Evolutionary conservation across 2,797 vertebrate genomes (phyloP).

Genomic region (Paguma larvata): DNA sequence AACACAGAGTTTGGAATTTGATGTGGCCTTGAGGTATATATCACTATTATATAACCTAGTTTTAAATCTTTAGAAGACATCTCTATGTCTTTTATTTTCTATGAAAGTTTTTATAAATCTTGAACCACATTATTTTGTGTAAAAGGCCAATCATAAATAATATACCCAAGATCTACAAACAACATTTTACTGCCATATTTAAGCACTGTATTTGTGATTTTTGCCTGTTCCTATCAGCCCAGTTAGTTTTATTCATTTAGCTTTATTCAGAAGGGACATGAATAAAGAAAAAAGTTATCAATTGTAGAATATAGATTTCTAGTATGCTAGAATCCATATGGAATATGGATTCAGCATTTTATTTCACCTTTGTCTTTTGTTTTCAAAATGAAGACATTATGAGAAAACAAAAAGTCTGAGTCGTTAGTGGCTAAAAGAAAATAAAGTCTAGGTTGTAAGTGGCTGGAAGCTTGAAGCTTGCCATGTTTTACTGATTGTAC

Average conservation of each 20-base stretch:
- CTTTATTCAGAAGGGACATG: conserved; percentile 31
- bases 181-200: not conserved
- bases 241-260: not conserved
- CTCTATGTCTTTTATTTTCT: not conserved
- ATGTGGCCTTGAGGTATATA: not conserved
- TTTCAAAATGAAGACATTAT: conserved; percentile 27
- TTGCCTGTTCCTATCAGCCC: not conserved
- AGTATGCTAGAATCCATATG: not conserved
- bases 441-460: not conserved
- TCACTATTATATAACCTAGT: not conserved
- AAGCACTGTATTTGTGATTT: not conserved
- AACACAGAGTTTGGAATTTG: conserved; percentile 28
- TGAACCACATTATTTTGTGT: not conserved
- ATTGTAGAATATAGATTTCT: not conserved
- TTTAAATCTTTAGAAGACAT: conserved; percentile 27
- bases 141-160: conserved; percentile 5
- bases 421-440: conserved; percentile 45
- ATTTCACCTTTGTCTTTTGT: not conserved
- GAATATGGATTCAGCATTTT: not conserved
- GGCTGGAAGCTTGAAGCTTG: not conserved
- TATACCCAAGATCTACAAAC: not conserved
- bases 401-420: not conserved
- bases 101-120: not conserved
- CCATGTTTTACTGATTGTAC: not conserved
- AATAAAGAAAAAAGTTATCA: not conserved